phyloP scores from a whole-genome alignment of 2,113 vertebrate genomes.

The Phalacrocorax brasilianus region DNA sequence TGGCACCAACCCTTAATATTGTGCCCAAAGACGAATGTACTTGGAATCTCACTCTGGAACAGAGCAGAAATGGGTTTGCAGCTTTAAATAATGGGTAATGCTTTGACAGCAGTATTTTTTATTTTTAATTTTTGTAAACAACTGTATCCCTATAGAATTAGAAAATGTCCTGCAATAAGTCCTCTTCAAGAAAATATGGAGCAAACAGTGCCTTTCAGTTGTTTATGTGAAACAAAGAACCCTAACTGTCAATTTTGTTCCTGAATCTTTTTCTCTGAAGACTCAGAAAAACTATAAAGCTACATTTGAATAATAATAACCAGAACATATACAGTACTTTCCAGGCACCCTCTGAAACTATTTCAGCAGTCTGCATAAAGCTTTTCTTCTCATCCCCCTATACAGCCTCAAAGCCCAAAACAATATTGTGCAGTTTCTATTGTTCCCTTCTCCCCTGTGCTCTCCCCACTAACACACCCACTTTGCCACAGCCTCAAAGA shows the following conservation, averaged over 20 bases:
- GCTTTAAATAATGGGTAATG: not conserved
- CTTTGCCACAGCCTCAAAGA: not conserved
- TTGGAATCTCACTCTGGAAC: not conserved
- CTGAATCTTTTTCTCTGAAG: not conserved
- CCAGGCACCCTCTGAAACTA: not conserved
- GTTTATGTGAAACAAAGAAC: not conserved
- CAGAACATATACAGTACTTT: not conserved
- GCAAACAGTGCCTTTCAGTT: not conserved
- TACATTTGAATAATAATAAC: not conserved
- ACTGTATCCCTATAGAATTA: fast-evolving
- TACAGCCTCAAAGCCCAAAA: not conserved
- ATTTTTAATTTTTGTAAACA: not conserved
- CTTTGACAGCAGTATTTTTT: not conserved
- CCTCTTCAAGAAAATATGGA: not conserved
- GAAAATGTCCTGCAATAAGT: not conserved
- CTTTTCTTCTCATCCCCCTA: not conserved
- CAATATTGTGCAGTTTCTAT: not conserved
- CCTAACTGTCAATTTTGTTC: not conserved
- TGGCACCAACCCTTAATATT: not conserved
- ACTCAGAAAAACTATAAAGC: not conserved
- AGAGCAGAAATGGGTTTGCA: not conserved
- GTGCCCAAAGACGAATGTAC: not conserved
- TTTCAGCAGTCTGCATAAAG: not conserved
- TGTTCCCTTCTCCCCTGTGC: not conserved
- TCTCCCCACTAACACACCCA: not conserved